Conservation (phyloP, 2,113 vertebrate genomes). For the Stegastes partitus region DNA sequence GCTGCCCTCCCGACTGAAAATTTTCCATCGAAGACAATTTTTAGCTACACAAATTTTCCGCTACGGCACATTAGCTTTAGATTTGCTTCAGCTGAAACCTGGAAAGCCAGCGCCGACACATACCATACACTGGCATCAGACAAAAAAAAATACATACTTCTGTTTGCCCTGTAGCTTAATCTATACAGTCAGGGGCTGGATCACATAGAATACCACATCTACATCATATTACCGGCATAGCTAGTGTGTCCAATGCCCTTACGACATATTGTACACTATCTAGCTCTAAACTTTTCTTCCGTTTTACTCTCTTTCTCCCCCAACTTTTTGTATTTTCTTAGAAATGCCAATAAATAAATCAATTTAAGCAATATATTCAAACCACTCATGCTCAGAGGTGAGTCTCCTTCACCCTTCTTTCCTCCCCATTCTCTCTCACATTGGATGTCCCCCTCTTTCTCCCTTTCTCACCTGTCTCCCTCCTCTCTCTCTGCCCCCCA, state of each 20-base stretch:
- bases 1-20: conserved; percentile 23
- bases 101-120: conserved; percentile 14
- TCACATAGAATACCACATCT: conserved; percentile 4
- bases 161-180: conserved; percentile 14
- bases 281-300: conserved; percentile 20
- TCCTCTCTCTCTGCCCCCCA: conserved; percentile 87
- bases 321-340: conserved; percentile 21
- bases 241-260: neutral
- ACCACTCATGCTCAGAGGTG: conserved; percentile 43
- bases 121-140: conserved; percentile 8
- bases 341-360: conserved; percentile 34
- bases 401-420: conserved; percentile 56
- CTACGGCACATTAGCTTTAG: conserved; percentile 38
- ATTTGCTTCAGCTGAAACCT: conserved; percentile 44
- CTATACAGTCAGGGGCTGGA: neutral
- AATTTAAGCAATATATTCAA: conserved; percentile 32
- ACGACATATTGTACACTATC: neutral
- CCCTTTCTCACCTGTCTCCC: conserved; percentile 67
- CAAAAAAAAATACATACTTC: neutral
- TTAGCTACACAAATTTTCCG: conserved; percentile 33
- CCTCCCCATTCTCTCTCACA: conserved; percentile 36
- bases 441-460: conserved; percentile 48
- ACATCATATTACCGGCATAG: neutral
- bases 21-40: conserved; percentile 46
- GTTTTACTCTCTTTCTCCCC: neutral